phyloP scores from a whole-genome alignment of 2,888 invertebrate genomes.

The Ectemnius cavifrons region DNA sequence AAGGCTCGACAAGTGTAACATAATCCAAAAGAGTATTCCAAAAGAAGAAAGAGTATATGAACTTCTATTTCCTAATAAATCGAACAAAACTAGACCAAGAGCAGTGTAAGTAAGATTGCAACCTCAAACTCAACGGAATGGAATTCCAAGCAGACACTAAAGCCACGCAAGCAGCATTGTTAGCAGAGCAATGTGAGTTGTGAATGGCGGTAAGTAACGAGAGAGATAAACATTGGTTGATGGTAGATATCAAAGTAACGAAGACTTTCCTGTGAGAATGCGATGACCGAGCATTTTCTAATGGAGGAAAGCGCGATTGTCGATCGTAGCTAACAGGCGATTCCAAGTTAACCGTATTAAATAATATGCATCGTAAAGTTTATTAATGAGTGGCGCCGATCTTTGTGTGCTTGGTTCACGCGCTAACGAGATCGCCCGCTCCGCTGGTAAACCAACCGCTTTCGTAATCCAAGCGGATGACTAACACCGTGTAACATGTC shows the following conservation, averaged over 20 bases:
- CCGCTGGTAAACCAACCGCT: constrained; percentile 34
- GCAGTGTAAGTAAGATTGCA: no score
- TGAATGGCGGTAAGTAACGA: constrained; percentile 1
- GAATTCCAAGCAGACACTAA: no score
- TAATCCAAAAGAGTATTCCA: no score
- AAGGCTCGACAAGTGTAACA: no score
- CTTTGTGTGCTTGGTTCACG: constrained; percentile 4
- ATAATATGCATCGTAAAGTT: background rate
- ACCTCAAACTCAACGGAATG: no score
- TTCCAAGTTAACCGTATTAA: background rate
- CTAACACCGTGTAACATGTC: constrained; percentile 66
- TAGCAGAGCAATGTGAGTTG: background rate
- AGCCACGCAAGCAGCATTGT: no score
- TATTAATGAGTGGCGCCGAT: background rate
- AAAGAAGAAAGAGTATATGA: no score
- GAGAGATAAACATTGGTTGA: constrained; percentile 41
- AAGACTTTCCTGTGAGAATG: constrained; percentile 12
- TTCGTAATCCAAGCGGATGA: constrained; percentile 66
- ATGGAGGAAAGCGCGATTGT: constrained; percentile 23
- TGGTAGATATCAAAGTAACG: constrained; percentile 13
- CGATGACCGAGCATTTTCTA: no score
- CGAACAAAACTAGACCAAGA: no score
- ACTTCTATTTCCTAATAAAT: no score
- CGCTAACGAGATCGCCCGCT: constrained; percentile 21
- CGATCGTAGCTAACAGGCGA: background rate